Conservation (phyloP, 2,797 vertebrate species). For the Lepilemur ruficaudatus region DNA sequence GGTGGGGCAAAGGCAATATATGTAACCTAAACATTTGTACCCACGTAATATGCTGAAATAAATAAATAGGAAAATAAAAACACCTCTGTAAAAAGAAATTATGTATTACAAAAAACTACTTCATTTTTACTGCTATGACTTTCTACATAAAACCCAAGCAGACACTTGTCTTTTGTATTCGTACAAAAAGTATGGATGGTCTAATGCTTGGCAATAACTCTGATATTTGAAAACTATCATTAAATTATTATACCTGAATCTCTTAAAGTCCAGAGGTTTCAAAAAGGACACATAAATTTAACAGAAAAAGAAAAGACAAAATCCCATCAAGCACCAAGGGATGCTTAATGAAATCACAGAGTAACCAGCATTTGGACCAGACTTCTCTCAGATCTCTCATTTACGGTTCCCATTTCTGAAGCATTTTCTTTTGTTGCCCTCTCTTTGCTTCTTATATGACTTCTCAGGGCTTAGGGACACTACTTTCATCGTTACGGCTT, state of each 20-base stretch:
- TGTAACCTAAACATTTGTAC: too few species aligned
- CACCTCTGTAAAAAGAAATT: not conserved
- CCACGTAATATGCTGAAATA: too few species aligned
- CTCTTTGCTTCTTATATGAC: not conserved
- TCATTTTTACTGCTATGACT: not conserved
- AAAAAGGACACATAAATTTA: not conserved
- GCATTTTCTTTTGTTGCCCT: not conserved
- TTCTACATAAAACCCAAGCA: not conserved
- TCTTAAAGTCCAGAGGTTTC: not conserved
- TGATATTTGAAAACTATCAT: constrained; percentile 5
- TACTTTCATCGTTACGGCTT: not conserved
- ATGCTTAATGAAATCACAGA: not conserved
- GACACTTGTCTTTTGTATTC: not conserved
- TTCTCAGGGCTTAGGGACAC: not conserved
- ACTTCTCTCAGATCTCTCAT: not conserved
- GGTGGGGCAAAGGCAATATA: too few species aligned
- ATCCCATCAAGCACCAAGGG: not conserved
- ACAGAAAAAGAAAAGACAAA: not conserved
- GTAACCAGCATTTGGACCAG: not conserved
- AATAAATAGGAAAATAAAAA: not conserved
- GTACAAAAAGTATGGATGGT: not conserved
- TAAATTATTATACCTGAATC: not conserved
- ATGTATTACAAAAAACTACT: not conserved
- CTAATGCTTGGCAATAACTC: not conserved
- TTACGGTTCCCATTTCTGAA: not conserved